phyloP scores from a whole-genome alignment of 1,140 invertebrate species.

The Formica selysi region DNA sequence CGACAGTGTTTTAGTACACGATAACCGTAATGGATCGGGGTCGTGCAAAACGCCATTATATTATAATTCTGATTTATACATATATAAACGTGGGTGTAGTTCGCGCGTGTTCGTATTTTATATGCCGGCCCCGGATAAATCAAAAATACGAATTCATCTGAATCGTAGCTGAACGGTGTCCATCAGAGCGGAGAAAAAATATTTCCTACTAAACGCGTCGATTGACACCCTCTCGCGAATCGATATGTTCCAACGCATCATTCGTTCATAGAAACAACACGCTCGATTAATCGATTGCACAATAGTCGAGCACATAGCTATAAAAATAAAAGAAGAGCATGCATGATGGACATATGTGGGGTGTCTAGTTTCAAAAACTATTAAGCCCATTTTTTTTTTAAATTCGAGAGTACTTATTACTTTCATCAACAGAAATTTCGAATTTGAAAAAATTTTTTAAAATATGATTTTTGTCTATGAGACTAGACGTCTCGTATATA shows the following conservation, averaged over 20 bases:
- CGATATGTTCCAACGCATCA: conserved; percentile 47
- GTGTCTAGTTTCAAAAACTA: background rate
- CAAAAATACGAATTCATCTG: conserved; percentile 64
- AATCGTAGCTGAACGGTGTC: background rate
- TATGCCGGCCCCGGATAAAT: conserved; percentile 32
- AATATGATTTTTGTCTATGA: no score
- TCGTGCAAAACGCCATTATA: conserved; percentile 61
- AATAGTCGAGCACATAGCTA: conserved; percentile 26
- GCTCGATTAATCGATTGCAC: conserved; percentile 68
- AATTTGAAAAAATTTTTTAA: no score
- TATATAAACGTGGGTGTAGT: background rate
- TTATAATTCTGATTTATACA: conserved; percentile 45
- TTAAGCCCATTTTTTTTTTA: no score
- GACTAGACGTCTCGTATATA: background rate
- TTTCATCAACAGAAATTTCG: no score
- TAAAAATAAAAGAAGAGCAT: conserved; percentile 27
- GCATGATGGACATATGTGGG: conserved; percentile 7
- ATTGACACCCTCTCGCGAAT: conserved; percentile 27
- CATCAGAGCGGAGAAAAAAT: conserved; percentile 35
- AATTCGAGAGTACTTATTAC: no score
- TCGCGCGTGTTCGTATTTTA: background rate
- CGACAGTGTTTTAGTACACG: conserved; percentile 27
- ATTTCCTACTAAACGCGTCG: conserved; percentile 49
- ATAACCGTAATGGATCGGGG: conserved; percentile 63
- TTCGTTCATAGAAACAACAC: conserved; percentile 73